These are phyloP conservation scores for Gasteruption jaculator DNA, from an alignment of 2,888 invertebrate species.

Conservation along the genomic window DNA sequence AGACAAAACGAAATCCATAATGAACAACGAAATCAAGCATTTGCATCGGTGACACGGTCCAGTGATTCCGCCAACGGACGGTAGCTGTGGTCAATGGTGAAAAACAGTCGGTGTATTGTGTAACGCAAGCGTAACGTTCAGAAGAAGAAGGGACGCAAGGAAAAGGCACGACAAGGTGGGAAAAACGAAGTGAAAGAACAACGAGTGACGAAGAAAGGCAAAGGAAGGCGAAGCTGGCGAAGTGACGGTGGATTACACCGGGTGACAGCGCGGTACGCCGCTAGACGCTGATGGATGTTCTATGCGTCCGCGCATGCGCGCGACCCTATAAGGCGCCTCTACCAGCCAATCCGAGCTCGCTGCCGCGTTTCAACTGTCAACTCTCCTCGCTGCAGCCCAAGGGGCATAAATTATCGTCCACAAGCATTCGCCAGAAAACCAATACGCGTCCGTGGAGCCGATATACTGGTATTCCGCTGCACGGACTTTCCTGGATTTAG, in stretches of 20 bases:
- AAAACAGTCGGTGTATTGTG: too few relatives aligned
- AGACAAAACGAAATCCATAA: too few relatives aligned
- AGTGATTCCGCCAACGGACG: constrained; percentile 7
- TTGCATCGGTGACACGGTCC: constrained; percentile 18
- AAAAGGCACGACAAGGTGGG: constrained; percentile 18
- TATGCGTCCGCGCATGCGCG: constrained; percentile 44
- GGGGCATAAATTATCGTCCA: constrained; percentile 45
- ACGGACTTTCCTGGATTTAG: too few relatives aligned
- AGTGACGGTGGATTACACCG: constrained; percentile 34
- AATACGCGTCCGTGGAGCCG: too few relatives aligned
- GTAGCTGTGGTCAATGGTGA: constrained; percentile 2
- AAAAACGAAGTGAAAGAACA: constrained; percentile 21
- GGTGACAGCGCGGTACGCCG: constrained; percentile 39
- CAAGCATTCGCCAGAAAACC: constrained; percentile 33
- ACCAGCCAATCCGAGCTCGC: constrained; percentile 43
- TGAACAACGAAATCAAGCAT: constrained; percentile 12
- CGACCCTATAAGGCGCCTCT: constrained; percentile 47
- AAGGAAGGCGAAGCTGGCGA: constrained; percentile 29
- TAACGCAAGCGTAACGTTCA: too few relatives aligned
- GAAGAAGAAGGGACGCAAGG: constrained; percentile 11
- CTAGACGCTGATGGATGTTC: constrained; percentile 48
- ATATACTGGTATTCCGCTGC: too few relatives aligned
- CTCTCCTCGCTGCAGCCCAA: constrained; percentile 34
- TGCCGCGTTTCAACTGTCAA: constrained; percentile 50
- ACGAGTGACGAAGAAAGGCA: constrained; percentile 25